Evolutionary conservation across 37 sponge, comb jelly and placozoan genomes (phyloP), one percentile per base, ranked within the genome.

Genomic region (Beroe forskalii): DNA sequence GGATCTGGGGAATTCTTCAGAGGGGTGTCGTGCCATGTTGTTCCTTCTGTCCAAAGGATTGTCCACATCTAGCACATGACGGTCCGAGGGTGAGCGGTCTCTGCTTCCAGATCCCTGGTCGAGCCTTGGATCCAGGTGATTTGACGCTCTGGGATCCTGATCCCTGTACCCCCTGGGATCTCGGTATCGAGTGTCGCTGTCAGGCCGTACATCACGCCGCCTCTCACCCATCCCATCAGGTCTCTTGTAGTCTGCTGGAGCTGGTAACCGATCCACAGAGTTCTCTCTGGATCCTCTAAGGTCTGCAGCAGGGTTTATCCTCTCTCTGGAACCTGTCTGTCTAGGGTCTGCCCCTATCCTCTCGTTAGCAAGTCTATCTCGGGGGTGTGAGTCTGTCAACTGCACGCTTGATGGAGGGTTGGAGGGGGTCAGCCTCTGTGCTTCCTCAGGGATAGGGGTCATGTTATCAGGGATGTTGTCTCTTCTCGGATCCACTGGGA

Each of bases 91-190:
- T 17, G 12, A 17, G 12, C 55, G 6, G 12, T 48, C 55, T 12
- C 55, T 48, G 12, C 55, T 12, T 48, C 55, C 12, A 17, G 12
- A 12, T 6, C 12, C 12, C 6, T 6, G 12, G 12, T 48, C 12
- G 55, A 17, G 55, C 12, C 12, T 17, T 12, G 55, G 55, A 48
- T 4, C 20, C 4, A 6, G 14, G 25, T 64, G 4, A 6, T 27
- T 64, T 22, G 24, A 6, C 28, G 40, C 40, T 6, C 86, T 43
- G 12, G 86, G 55, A 4, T 80, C 86, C 14, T 43, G 12, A 42
- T 30, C 48, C 40, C 86, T 80, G 25, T 43, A 4, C 42, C 55
- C 48, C 40, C 86, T 80, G 25, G 86, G 86, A 42, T 41, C 55
- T 27, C 55, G 22, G 48, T 41, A n/a, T 19, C 86, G 37, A n/a